Conservation (phyloP, 2,888 invertebrate genomes). For the Callinectes sapidus region DNA sequence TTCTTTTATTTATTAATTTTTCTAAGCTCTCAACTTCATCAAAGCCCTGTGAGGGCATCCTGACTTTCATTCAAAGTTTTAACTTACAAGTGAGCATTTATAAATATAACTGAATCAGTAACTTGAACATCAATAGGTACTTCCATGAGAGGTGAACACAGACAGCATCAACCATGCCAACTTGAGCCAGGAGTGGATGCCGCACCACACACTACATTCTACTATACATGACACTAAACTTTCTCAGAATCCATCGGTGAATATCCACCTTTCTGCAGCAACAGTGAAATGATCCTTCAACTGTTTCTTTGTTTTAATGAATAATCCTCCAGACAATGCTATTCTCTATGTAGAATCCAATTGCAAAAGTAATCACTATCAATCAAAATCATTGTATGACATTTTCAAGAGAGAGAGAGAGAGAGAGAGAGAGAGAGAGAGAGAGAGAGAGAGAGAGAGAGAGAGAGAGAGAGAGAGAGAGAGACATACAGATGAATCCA, state of each 20-base stretch:
- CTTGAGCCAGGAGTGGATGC: neutral
- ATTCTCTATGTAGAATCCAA: neutral
- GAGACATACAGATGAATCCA: neutral
- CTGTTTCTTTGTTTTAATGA: neutral
- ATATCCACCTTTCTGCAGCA: neutral
- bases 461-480: no score
- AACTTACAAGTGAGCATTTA: neutral
- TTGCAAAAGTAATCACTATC: neutral
- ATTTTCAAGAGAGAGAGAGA: neutral
- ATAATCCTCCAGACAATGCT: neutral
- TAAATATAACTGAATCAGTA: neutral
- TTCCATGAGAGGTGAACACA: neutral
- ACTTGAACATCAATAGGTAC: neutral
- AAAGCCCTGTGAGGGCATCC: neutral
- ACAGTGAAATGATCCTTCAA: neutral
- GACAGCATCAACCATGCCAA: neutral
- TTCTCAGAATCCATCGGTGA: neutral
- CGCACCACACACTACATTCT: neutral
- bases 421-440: no score
- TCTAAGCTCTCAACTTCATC: neutral
- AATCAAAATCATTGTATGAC: neutral
- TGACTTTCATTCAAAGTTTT: neutral
- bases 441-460: no score
- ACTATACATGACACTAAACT: neutral
- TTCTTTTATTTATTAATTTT: neutral